Conservation (phyloP, 2,797 vertebrate genomes). For the Smutsia temminckii region DNA sequence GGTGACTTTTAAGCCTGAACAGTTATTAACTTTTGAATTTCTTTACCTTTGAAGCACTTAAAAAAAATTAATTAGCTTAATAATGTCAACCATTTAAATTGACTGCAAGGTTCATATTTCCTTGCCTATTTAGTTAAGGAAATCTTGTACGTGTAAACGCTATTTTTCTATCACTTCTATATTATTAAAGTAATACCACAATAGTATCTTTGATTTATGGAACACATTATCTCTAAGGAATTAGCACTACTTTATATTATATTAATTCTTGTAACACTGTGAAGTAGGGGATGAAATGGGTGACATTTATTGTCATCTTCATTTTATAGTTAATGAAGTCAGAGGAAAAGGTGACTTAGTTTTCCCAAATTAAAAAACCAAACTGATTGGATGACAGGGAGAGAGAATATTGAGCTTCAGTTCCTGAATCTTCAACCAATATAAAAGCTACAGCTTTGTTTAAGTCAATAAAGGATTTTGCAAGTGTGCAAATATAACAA, state of each 20-base stretch:
- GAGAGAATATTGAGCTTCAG: not conserved
- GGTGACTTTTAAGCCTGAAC: constrained; percentile 33
- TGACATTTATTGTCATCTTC: not conserved
- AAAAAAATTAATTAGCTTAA: constrained; percentile 47
- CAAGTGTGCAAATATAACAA: not conserved
- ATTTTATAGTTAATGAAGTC: not conserved
- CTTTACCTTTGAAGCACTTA: constrained; percentile 28
- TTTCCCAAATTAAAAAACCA: not conserved
- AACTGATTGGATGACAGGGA: not conserved
- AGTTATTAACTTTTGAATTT: constrained; percentile 63
- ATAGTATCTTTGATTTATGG: not conserved
- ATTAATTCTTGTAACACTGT: constrained; percentile 31
- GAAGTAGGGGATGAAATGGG: not conserved
- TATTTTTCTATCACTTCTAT: not conserved
- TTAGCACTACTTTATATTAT: constrained; percentile 23
- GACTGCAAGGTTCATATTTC: not conserved
- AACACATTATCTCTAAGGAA: not conserved
- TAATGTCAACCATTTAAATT: constrained; percentile 44
- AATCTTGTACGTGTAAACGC: not conserved
- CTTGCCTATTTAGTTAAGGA: constrained; percentile 30
- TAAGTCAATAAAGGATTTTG: not conserved
- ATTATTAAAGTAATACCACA: not conserved
- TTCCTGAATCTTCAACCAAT: not conserved
- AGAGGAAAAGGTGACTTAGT: not conserved
- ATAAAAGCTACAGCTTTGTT: not conserved